phyloP scores from a whole-genome alignment of 2,888 invertebrate genomes.

The Spilosoma lubricipeda region DNA sequence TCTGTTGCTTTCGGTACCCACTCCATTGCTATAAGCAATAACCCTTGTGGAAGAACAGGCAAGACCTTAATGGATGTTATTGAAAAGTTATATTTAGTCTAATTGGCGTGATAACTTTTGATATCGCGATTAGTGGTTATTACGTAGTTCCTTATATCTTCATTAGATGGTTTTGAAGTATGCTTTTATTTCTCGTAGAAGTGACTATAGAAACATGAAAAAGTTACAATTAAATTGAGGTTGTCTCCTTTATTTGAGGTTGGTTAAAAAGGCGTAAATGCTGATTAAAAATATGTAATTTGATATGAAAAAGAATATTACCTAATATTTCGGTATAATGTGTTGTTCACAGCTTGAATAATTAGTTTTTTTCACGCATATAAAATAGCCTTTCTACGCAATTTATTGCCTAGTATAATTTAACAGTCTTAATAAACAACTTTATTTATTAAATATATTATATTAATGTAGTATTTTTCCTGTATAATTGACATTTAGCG shows the following conservation, averaged over 20 bases:
- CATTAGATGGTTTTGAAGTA: background rate
- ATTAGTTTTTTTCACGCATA: conserved; percentile 8
- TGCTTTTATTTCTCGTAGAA: background rate
- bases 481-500: background rate
- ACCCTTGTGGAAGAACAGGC: too few relatives aligned
- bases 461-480: background rate
- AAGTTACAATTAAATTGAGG: background rate
- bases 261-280: background rate
- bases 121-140: background rate
- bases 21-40: too few relatives aligned
- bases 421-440: conserved; percentile 1
- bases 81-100: too few relatives aligned
- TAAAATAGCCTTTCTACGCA: conserved; percentile 7
- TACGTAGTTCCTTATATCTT: background rate
- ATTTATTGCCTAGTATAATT: background rate
- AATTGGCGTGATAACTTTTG: too few relatives aligned
- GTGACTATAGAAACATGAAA: background rate
- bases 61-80: too few relatives aligned
- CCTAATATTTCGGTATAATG: background rate
- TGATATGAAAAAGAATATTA: background rate
- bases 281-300: background rate
- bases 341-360: conserved; percentile 2
- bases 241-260: too few relatives aligned
- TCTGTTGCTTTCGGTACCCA: too few relatives aligned
- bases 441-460: conserved; percentile 5